These are phyloP conservation scores for Mus caroli DNA, from an alignment of 2,797 vertebrate species.

Conservation along the genomic window DNA sequence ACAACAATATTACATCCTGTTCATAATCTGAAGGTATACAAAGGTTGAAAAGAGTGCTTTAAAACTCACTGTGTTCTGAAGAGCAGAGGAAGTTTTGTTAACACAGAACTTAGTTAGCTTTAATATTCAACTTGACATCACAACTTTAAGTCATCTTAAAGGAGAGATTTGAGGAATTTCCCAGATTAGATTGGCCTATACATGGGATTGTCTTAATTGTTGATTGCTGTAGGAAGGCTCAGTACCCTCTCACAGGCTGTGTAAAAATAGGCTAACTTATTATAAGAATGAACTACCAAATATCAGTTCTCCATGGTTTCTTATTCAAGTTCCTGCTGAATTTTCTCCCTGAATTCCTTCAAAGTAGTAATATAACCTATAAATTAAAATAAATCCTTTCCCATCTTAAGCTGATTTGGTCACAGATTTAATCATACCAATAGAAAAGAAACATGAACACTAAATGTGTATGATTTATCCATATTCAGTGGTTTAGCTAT, in stretches of 20 bases:
- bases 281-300: background rate
- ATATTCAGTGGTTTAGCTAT: background rate
- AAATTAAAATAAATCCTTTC: background rate
- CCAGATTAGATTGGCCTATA: too few species aligned
- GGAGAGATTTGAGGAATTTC: background rate
- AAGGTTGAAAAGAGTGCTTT: background rate
- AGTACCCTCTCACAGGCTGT: background rate
- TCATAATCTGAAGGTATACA: background rate
- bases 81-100: background rate
- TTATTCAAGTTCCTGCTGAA: background rate
- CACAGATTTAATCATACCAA: background rate
- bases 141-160: background rate
- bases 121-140: background rate
- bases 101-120: background rate
- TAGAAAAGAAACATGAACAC: background rate
- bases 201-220: background rate
- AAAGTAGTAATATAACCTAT: too few species aligned
- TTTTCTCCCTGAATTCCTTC: background rate
- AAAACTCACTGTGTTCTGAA: conserved; percentile 1
- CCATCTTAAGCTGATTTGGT: background rate
- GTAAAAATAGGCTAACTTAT: background rate
- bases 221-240: background rate
- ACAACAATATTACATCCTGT: background rate
- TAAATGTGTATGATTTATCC: background rate
- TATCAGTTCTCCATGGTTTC: background rate